Evolutionary conservation across 2,797 vertebrate genomes (phyloP), one percentile per base, ranked within the genome.

Genomic region (Sebastes kiyomatsui): DNA sequence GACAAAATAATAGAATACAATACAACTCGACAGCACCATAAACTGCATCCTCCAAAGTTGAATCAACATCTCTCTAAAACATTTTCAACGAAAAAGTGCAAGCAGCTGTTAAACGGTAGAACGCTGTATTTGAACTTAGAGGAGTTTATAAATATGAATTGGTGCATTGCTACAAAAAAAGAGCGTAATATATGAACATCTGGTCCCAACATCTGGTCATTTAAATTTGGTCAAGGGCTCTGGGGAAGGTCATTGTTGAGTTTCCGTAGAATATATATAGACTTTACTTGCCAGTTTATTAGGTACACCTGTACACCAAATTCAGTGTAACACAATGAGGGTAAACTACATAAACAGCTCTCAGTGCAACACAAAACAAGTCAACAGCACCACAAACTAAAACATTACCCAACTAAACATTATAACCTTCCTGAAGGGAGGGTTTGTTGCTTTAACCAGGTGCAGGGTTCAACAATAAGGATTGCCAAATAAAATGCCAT

Each of bases 161-260:
- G 7, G n/a, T 77, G 62, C 59, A 35, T 55, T 54, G 25, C 66
- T 70, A 46, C 27, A 18, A 25, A 46, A 23, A 60, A 27, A 60
- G 6, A 49, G 46, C 42, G 23, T 12, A 67, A 61, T 75, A 7
- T 7, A 7, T 52, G 49, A 71, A 77, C 76, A 84, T 75, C 73
- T 80, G 67, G 22, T 56, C 12, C 23, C 12, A 68, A 70, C 78
- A 70, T 79, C 73, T 80, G 67, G 22, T 56, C 20, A 18, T 70
- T 68, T 49, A 30, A 25, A 66, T 49, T 7, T n/a, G 16, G 22
- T 55, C 25, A 52, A 67, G 14, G 16, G 2, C 12, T 75, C 30
- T 58, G 25, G n/a, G 6, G 42, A 67, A 70, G 28, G 59, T 58
- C 7, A 27, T 42, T 58, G n/a, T 22, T 56, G 20, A 12, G 25